Evolutionary conservation across 2,113 vertebrate species (phyloP), one percentile per base, ranked within the genome.

Genomic region (Zonotrichia leucophrys): DNA sequence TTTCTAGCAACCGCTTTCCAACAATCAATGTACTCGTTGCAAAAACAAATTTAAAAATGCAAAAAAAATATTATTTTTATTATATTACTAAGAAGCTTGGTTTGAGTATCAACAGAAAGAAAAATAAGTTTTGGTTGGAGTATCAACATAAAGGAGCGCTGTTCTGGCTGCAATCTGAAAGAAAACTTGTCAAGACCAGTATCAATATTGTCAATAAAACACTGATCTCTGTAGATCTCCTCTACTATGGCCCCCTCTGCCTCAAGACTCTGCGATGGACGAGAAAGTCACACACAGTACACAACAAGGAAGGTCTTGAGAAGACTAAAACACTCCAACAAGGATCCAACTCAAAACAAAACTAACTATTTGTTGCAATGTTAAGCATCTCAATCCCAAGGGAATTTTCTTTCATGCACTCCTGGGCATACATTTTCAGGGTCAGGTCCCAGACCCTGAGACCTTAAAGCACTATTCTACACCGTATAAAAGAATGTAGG

Each of bases 11-110:
- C 3, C 7, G 31, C 19, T 89, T 76, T 60, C 17, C 30, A 74
- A 69, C 8, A 74, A 55, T 5, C 3, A 76, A 21, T 0, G 0
- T 9, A 27, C 5, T 83, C 7, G 25, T 35, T 60, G 13, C 4
- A 67, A 78, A 82, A 53, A 15, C 64, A 52, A 15, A 7, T 25
- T 5, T 8, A 52, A 69, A 60, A 17, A 35, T 50, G n/a, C 5
- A 47, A 6, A 50, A 50, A 14, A 53, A 12, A 35, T n/a, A 35
- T 4, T 66, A 14, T 55, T 89, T 83, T 73, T 9, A 49, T 69
- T 81, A 9, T 15, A n/a, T 46, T 77, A 5, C 12, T 81, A 46
- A 77, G 62, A 63, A 91, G 3, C 7, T 81, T 62, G 50, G 10
- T 44, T 31, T 87, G 18, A 70, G 10, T 58, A 87, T 35, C 20